Evolutionary conservation across 1,140 invertebrate species (phyloP), one percentile per base, ranked within the genome.

Genomic region (Drosophila grimshawi): DNA sequence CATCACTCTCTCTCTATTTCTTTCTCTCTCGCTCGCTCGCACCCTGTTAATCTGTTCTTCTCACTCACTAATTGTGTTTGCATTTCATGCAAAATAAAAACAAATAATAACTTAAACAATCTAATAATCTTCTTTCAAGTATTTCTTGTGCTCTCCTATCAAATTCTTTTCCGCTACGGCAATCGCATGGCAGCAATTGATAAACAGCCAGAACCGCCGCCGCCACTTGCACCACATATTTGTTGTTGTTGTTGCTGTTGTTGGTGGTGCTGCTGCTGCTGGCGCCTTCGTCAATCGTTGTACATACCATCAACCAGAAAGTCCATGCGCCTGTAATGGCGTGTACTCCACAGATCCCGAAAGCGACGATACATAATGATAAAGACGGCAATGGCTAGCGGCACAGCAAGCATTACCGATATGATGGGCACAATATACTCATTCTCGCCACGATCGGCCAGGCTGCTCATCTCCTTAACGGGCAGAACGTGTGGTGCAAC

Each of bases 231-330:
- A 52, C 27, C 55, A 59, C 32, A 10, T 37, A 49, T 1, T 19
- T 19, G 19, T 19, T 5, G 30, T 53, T 41, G 45, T 29, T 43
- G 8, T 1, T 73, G 72, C 45, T 51, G 51, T 4, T 5, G 29
- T 27, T 77, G 65, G 29, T 51, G 61, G 2, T 68, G 74, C 29
- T 65, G 63, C n/a, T 29, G 32, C 27, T 78, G 71, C 27, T 43
- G 62, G n/a, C 73, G 66, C 32, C 78, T 85, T 76, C 76, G 91
- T 92, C 91, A 95, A 85, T 95, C 94, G 81, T 95, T 95, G 79
- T 95, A 95, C 94, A 95, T 95, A 74, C 95, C 95, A 80, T 95
- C 95, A 59, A 95, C 94, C 3, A 95, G 91, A 80, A 95, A 95
- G 83, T 95, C 94, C 94, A 95, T 95, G 67, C 94, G 93, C 7